These are phyloP conservation scores for Agapornis canus DNA, from an alignment of 2,797 vertebrate species.

Conservation along the genomic window DNA sequence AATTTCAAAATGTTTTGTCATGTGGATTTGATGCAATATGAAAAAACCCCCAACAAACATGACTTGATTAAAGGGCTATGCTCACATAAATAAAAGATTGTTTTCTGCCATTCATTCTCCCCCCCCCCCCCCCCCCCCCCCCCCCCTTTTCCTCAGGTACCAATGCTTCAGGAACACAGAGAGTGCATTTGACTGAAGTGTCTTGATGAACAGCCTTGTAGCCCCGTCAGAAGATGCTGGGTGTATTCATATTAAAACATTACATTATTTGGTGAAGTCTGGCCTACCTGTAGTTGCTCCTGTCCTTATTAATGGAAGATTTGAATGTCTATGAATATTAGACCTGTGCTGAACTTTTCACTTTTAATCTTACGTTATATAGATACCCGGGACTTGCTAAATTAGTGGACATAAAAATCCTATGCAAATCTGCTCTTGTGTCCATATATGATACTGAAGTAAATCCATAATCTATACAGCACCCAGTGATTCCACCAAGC, in stretches of 20 bases:
- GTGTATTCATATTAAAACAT: not conserved
- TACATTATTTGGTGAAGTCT: not conserved
- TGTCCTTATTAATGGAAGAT: not conserved
- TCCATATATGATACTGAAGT: not conserved
- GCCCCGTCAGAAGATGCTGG: not conserved
- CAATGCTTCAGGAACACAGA: not conserved
- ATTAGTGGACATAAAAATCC: accelerated
- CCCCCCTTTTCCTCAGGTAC: not conserved
- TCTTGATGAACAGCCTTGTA: not conserved
- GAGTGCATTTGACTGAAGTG: not conserved
- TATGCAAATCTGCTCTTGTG: not conserved
- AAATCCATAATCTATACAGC: not conserved
- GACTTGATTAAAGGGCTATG: not conserved
- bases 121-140: too few relatives aligned
- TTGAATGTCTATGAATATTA: not conserved
- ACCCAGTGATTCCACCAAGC: not conserved
- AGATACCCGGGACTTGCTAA: not conserved
- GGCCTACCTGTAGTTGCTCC: not conserved
- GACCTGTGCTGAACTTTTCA: not conserved
- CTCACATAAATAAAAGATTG: not conserved
- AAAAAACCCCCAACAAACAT: not conserved
- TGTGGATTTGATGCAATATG: not conserved
- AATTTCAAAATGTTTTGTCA: conserved; percentile 11
- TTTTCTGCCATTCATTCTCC: accelerated
- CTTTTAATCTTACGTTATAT: not conserved